A percentile compares a stretch with the other conserved stretches of the same genome.
Evolutionary conservation across 2,797 vertebrate genomes (phyloP).

Genomic region (Enteromius treurensis): DNA sequence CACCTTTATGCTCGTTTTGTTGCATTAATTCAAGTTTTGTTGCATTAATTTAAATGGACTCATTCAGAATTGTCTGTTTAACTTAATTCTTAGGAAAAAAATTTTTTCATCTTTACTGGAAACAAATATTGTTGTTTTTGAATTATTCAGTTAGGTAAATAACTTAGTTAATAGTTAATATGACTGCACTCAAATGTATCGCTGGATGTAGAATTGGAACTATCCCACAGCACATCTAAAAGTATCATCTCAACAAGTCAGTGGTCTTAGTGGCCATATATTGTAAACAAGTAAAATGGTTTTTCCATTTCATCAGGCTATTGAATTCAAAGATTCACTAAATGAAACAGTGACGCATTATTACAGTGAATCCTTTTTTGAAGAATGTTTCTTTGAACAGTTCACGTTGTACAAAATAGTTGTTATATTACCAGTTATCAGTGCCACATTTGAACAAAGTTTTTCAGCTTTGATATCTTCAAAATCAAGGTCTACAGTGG

Average conservation of each 20-base stretch:
- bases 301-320: slow-evolving; percentile 1
- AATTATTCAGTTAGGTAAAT: background rate
- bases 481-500: slow-evolving; percentile 18
- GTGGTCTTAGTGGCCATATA: background rate
- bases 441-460: slow-evolving; percentile 40
- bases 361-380: slow-evolving; percentile 10
- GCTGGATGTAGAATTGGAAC: background rate
- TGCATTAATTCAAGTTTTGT: too few relatives aligned
- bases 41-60: background rate
- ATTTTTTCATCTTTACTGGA: too few relatives aligned
- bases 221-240: background rate
- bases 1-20: background rate
- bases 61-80: background rate
- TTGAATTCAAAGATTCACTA: slow-evolving; percentile 26
- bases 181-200: background rate
- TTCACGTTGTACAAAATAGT: slow-evolving; percentile 42
- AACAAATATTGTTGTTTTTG: too few relatives aligned
- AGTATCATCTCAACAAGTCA: background rate
- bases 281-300: background rate
- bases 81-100: too few relatives aligned
- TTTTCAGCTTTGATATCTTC: slow-evolving; percentile 20
- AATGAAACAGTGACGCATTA: slow-evolving; percentile 19
- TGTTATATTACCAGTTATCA: slow-evolving; percentile 34
- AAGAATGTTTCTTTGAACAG: slow-evolving; percentile 23
- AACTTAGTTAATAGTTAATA: background rate